A percentile compares a stretch with the other conserved stretches of the same genome.
Evolutionary conservation across 2,797 vertebrate genomes (phyloP).

Genomic region (Peromyscus melanophrys): DNA sequence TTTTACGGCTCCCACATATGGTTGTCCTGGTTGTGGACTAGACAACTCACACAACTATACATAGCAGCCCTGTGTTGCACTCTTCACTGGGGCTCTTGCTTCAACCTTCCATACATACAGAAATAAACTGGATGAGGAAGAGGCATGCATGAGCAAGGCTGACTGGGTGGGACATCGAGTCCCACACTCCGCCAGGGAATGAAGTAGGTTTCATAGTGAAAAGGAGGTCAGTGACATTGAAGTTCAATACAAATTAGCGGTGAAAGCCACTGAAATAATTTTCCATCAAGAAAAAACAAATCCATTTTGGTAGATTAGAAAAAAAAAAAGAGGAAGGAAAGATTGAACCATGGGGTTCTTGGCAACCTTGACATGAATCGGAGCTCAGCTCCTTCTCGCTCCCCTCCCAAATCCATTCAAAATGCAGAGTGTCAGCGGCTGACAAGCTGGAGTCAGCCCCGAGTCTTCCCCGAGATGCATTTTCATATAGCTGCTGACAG

Average conservation of each 20-base stretch:
- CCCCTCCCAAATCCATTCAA: constrained; percentile 38
- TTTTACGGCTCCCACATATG: not conserved
- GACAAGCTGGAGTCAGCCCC: constrained; percentile 66
- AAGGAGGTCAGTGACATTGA: constrained; percentile 50
- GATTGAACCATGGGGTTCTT: not conserved
- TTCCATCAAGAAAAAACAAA: constrained; percentile 41
- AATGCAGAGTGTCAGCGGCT: constrained; percentile 29
- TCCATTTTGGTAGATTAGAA: not conserved
- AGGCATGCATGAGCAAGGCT: not conserved
- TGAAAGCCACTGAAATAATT: constrained; percentile 51
- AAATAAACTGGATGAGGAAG: constrained; percentile 5
- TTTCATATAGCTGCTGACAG: constrained; percentile 67
- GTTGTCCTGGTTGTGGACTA: not conserved
- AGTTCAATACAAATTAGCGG: constrained; percentile 65
- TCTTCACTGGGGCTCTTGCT: not conserved
- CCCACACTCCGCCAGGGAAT: not conserved
- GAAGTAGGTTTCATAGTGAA: constrained; percentile 23
- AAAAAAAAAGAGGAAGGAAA: not conserved
- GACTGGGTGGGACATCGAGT: constrained; percentile 31
- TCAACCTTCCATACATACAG: not conserved
- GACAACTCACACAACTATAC: not conserved
- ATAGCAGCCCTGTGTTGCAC: not conserved
- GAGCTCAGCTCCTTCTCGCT: not conserved
- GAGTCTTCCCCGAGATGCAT: constrained; percentile 63
- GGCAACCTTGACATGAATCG: constrained; percentile 37